These are phyloP conservation scores for Typhlomys cinereus DNA, from an alignment of 2,113 vertebrate genomes.

Conservation along the genomic window DNA sequence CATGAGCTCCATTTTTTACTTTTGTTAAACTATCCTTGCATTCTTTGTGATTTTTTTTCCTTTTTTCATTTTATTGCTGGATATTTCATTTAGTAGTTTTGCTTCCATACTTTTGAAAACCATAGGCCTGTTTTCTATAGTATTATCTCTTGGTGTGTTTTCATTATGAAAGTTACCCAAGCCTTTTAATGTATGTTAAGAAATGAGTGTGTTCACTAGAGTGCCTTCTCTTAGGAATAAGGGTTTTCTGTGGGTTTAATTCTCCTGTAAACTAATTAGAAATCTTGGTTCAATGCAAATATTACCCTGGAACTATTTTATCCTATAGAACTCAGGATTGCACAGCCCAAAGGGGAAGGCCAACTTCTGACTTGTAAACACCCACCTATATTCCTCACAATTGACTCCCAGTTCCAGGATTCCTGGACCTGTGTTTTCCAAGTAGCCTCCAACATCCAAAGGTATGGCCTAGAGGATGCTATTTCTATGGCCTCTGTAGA, in stretches of 20 bases:
- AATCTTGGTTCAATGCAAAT: not conserved
- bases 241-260: not conserved
- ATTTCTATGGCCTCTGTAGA: not conserved
- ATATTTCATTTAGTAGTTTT: conserved; percentile 39
- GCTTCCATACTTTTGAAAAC: not conserved
- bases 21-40: conserved; percentile 27
- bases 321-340: not conserved
- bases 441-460: not conserved
- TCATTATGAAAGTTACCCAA: conserved; percentile 24
- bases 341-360: not conserved
- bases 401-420: not conserved
- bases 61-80: not conserved
- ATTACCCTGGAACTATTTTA: not conserved
- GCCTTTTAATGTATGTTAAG: conserved; percentile 18
- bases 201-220: not conserved
- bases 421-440: not conserved
- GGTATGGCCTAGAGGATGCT: not conserved
- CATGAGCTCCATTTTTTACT: not conserved
- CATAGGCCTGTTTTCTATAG: not conserved
- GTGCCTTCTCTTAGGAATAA: not conserved
- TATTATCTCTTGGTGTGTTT: conserved; percentile 34
- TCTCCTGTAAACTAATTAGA: not conserved
- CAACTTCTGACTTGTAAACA: not conserved
- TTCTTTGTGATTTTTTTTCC: not conserved
- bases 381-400: not conserved